A percentile compares a stretch with the other conserved stretches of the same genome.
phyloP scores from a whole-genome alignment of 2,797 vertebrate genomes.

The Hephaestus fuliginosus region DNA sequence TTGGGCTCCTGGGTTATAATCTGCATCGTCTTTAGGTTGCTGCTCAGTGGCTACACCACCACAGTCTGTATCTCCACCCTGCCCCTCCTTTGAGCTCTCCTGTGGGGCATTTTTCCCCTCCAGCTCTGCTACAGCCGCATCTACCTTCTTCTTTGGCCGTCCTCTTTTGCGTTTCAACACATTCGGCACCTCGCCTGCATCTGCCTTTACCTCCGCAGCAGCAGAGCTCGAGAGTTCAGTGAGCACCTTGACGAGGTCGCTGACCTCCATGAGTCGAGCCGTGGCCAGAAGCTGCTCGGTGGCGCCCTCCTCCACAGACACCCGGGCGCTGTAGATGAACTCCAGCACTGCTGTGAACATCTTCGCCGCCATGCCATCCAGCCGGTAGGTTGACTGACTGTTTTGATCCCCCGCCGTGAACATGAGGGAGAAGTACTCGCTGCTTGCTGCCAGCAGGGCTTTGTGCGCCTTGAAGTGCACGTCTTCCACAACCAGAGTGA shows the following conservation, averaged over 20 bases:
- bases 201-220: neutral
- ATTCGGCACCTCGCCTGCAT: neutral
- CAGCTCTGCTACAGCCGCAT: slow-evolving; percentile 46
- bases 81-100: neutral
- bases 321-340: slow-evolving; percentile 94
- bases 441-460: slow-evolving; percentile 95
- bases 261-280: slow-evolving; percentile 90
- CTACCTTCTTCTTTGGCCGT: slow-evolving; percentile 87
- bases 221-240: slow-evolving; percentile 73
- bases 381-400: slow-evolving; percentile 86
- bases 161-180: slow-evolving; percentile 90
- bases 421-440: slow-evolving; percentile 95
- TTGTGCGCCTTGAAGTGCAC: slow-evolving; percentile 95
- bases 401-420: slow-evolving; percentile 89
- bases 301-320: slow-evolving; percentile 87
- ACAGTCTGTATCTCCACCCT: neutral
- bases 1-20: slow-evolving; percentile 77
- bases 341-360: slow-evolving; percentile 90
- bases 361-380: slow-evolving; percentile 90
- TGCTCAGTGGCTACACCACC: slow-evolving; percentile 45
- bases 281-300: slow-evolving; percentile 90
- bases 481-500: slow-evolving; percentile 94
- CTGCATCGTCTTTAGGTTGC: slow-evolving; percentile 72
- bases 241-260: slow-evolving; percentile 90
- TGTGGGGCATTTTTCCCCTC: neutral